These are phyloP conservation scores for Zoanthus solanderi DNA, from an alignment of 92 coral and sea anemone species.

Conservation along the genomic window DNA sequence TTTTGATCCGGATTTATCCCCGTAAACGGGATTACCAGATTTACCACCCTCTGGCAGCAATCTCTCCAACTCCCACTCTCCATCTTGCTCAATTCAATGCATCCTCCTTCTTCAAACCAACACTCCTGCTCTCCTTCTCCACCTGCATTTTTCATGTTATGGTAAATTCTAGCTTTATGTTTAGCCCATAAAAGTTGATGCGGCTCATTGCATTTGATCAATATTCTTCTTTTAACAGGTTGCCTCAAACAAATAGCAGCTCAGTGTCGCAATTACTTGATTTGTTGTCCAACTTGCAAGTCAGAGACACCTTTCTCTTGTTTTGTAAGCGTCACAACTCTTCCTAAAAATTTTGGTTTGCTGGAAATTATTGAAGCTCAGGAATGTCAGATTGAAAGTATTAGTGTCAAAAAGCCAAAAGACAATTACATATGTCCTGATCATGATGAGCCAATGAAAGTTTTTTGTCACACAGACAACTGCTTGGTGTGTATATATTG, in stretches of 20 bases:
- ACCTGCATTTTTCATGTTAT: too few relatives aligned
- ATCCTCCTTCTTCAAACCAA: too few relatives aligned
- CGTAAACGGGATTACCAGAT: too few relatives aligned
- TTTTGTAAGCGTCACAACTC: slow-evolving; percentile 61
- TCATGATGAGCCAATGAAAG: slow-evolving; percentile 92
- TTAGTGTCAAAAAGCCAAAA: slow-evolving; percentile 57
- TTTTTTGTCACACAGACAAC: slow-evolving; percentile 84
- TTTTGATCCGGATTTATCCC: too few relatives aligned
- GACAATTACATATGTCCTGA: slow-evolving; percentile 77
- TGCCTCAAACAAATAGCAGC: slow-evolving; percentile 83
- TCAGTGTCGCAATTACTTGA: slow-evolving; percentile 66
- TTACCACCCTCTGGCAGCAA: too few relatives aligned
- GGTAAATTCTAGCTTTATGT: too few relatives aligned
- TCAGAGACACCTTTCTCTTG: slow-evolving; percentile 71
- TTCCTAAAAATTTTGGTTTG: slow-evolving; percentile 92
- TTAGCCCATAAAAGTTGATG: too few relatives aligned
- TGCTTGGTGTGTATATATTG: slow-evolving; percentile 93
- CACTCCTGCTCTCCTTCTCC: too few relatives aligned
- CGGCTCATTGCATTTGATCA: background rate
- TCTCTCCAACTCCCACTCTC: too few relatives aligned
- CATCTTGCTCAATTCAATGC: too few relatives aligned
- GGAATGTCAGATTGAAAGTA: slow-evolving; percentile 3
- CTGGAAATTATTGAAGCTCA: slow-evolving; percentile 83
- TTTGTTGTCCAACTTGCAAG: slow-evolving; percentile 91
- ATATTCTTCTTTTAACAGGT: background rate